Conservation (phyloP, 1,140 invertebrate species). For the Lerema accius region DNA sequence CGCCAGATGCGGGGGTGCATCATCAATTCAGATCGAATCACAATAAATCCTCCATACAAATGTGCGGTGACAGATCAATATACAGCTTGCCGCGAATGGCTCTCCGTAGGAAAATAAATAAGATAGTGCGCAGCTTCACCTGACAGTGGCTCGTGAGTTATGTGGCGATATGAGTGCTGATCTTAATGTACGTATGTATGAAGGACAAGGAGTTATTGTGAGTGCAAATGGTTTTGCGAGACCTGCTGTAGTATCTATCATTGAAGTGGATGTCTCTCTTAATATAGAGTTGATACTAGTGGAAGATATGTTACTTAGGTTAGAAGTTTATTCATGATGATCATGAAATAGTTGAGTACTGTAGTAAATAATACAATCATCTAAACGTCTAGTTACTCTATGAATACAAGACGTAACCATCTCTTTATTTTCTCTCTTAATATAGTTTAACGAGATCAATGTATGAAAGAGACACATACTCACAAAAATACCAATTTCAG, state of each 20-base stretch:
- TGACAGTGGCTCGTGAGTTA: slow-evolving; percentile 36
- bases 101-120: slow-evolving; percentile 54
- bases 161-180: slow-evolving; percentile 34
- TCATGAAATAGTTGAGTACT: too few species aligned
- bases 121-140: slow-evolving; percentile 41
- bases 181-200: slow-evolving; percentile 16
- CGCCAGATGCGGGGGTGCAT: slow-evolving; percentile 26
- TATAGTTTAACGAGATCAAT: too few species aligned
- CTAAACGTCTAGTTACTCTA: too few species aligned
- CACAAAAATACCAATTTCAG: too few species aligned
- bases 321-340: too few species aligned
- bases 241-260: background rate
- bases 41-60: slow-evolving; percentile 52
- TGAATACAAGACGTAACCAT: too few species aligned
- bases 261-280: background rate
- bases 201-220: slow-evolving; percentile 27
- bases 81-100: slow-evolving; percentile 39
- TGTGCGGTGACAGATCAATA: slow-evolving; percentile 53
- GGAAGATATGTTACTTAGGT: too few species aligned
- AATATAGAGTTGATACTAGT: background rate
- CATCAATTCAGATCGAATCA: slow-evolving; percentile 45
- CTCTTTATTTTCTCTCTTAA: too few species aligned
- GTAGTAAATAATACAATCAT: too few species aligned
- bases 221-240: background rate
- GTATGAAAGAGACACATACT: too few species aligned